These are phyloP conservation scores for Cebus imitator DNA, from an alignment of 2,113 vertebrate genomes.

Conservation along the genomic window DNA sequence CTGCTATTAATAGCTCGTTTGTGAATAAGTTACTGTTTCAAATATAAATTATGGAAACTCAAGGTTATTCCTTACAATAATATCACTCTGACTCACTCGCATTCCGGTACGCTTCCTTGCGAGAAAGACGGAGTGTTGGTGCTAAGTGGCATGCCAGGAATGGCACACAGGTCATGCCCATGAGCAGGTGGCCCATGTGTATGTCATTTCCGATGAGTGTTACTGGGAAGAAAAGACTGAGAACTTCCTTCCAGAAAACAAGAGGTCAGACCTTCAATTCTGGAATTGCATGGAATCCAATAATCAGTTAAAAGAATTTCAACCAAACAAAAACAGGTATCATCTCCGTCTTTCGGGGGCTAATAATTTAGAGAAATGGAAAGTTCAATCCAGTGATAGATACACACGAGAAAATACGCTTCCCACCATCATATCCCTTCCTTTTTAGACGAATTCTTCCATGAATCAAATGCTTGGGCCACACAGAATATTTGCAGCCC, in stretches of 20 bases:
- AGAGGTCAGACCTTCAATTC: neutral
- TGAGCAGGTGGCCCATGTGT: neutral
- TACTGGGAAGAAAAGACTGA: neutral
- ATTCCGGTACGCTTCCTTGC: neutral
- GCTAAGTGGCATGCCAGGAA: neutral
- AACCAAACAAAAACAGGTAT: neutral
- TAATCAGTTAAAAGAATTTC: neutral
- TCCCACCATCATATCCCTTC: neutral
- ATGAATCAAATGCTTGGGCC: neutral
- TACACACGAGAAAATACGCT: neutral
- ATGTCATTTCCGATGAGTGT: neutral
- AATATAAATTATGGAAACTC: conserved; percentile 45
- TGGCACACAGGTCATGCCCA: neutral
- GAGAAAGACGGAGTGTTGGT: neutral
- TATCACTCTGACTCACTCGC: neutral
- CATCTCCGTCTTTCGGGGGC: neutral
- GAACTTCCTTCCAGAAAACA: conserved; percentile 7
- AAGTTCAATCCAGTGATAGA: neutral
- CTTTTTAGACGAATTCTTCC: neutral
- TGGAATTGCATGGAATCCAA: neutral
- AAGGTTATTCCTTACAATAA: conserved; percentile 3
- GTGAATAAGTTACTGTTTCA: conserved; percentile 56
- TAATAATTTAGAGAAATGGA: neutral
- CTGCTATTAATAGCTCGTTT: conserved; percentile 54
- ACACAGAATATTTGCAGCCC: neutral